phyloP scores from a whole-genome alignment of 2,888 invertebrate species.

The Muscina levida region DNA sequence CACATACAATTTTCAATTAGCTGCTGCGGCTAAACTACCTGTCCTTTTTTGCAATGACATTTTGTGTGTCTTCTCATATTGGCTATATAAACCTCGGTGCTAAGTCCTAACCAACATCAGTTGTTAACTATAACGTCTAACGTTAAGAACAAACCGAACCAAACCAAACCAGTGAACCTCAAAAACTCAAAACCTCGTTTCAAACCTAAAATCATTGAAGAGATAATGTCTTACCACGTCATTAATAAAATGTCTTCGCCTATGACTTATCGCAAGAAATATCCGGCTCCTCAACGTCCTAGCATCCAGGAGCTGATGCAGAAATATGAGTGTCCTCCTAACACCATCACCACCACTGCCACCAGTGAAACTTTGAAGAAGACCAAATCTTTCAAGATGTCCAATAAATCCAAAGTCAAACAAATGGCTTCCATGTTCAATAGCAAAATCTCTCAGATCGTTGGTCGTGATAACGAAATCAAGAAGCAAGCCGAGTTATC shows the following conservation, averaged over 20 bases:
- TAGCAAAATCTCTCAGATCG: slow-evolving; percentile 71
- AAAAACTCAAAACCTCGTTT: slow-evolving; percentile 2
- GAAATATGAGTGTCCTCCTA: slow-evolving; percentile 69
- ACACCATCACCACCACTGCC: too few species aligned
- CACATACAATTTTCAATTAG: too few species aligned
- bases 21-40: too few species aligned
- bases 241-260: background rate
- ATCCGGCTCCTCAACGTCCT: slow-evolving; percentile 44
- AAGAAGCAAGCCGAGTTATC: slow-evolving; percentile 1
- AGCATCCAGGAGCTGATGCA: slow-evolving; percentile 70
- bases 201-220: background rate
- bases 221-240: slow-evolving; percentile 25
- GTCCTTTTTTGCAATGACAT: too few species aligned
- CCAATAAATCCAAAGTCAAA: slow-evolving; percentile 71
- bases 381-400: slow-evolving; percentile 60
- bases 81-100: slow-evolving; percentile 16
- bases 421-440: slow-evolving; percentile 76
- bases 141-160: slow-evolving; percentile 16
- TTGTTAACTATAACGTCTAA: slow-evolving; percentile 50
- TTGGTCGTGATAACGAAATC: slow-evolving; percentile 58
- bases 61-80: too few species aligned
- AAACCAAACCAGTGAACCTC: background rate
- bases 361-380: slow-evolving; percentile 1
- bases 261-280: slow-evolving; percentile 5
- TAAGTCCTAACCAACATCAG: too few species aligned